phyloP scores from a whole-genome alignment of 2,888 invertebrate species.

The Drymonia ruficornis region DNA sequence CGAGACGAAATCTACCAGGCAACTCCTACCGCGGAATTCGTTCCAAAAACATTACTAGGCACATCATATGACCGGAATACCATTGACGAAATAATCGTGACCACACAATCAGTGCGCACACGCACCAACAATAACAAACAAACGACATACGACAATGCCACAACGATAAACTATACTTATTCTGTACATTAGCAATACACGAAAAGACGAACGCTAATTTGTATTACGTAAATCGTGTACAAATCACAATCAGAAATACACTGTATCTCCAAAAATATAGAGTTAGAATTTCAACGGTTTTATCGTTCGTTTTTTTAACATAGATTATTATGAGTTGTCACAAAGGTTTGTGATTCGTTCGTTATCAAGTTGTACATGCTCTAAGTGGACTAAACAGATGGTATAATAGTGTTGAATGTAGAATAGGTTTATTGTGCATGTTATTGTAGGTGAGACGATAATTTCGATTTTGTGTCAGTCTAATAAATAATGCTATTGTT shows the following conservation, averaged over 20 bases:
- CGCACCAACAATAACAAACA: slow-evolving; percentile 14
- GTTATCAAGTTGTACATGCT: background rate
- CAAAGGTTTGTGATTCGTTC: slow-evolving; percentile 4
- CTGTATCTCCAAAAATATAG: accelerated
- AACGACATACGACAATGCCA: slow-evolving; percentile 7
- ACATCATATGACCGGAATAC: slow-evolving; percentile 6
- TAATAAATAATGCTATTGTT: no score
- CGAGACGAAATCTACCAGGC: no score
- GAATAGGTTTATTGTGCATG: slow-evolving; percentile 1
- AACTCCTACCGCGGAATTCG: no score
- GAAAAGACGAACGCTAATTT: slow-evolving; percentile 3
- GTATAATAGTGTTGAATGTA: slow-evolving; percentile 7
- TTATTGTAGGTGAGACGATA: slow-evolving; percentile 2
- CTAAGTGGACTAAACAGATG: slow-evolving; percentile 3
- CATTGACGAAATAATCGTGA: slow-evolving; percentile 6
- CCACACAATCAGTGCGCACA: background rate
- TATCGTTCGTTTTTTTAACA: background rate
- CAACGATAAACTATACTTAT: slow-evolving; percentile 5
- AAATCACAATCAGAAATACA: slow-evolving; percentile 5
- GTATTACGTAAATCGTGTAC: slow-evolving; percentile 10
- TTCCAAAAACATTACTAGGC: no score
- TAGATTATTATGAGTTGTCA: background rate
- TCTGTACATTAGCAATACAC: slow-evolving; percentile 2
- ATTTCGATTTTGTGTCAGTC: background rate
- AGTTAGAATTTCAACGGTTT: slow-evolving; percentile 11